Percentiles rank a stretch among this genome's conserved stretches.
These are phyloP conservation scores for Actinia equina DNA, from an alignment of 64 coral and sea anemone species.

Conservation along the genomic window DNA sequence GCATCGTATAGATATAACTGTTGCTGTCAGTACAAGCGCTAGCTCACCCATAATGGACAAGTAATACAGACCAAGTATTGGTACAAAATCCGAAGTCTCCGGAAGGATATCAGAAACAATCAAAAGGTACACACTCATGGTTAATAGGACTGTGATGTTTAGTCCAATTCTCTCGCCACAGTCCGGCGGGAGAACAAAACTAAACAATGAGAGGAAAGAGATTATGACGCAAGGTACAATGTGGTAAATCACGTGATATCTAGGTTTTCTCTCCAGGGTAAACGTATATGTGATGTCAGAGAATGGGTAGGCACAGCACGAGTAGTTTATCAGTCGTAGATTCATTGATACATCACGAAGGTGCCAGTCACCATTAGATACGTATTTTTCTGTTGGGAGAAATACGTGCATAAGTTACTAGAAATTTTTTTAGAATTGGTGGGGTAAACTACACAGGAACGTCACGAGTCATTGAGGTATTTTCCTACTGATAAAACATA, in stretches of 20 bases:
- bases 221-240: slow-evolving; percentile 59
- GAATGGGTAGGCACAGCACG: slow-evolving; percentile 57
- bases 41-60: slow-evolving; percentile 37
- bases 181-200: slow-evolving; percentile 47
- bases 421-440: too few species aligned
- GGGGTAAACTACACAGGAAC: too few species aligned
- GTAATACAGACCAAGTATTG: slow-evolving; percentile 45
- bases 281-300: slow-evolving; percentile 60
- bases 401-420: too few species aligned
- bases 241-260: slow-evolving; percentile 53
- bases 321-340: background rate
- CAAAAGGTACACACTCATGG: slow-evolving; percentile 59
- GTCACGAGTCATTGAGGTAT: too few species aligned
- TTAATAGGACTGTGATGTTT: slow-evolving; percentile 32
- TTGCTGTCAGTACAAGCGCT: slow-evolving; percentile 20
- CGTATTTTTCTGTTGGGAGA: slow-evolving; percentile 25
- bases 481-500: too few species aligned
- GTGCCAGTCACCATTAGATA: slow-evolving; percentile 58
- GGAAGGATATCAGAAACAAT: slow-evolving; percentile 36
- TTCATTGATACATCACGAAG: slow-evolving; percentile 20
- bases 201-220: slow-evolving; percentile 23
- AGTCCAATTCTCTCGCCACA: slow-evolving; percentile 53
- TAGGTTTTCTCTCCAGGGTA: slow-evolving; percentile 40
- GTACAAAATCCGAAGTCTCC: slow-evolving; percentile 39
- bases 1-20: slow-evolving; percentile 32